Base-by-base conservation (phyloP, 2,113 vertebrate species). In the Pantherophis guttatus region DNA sequence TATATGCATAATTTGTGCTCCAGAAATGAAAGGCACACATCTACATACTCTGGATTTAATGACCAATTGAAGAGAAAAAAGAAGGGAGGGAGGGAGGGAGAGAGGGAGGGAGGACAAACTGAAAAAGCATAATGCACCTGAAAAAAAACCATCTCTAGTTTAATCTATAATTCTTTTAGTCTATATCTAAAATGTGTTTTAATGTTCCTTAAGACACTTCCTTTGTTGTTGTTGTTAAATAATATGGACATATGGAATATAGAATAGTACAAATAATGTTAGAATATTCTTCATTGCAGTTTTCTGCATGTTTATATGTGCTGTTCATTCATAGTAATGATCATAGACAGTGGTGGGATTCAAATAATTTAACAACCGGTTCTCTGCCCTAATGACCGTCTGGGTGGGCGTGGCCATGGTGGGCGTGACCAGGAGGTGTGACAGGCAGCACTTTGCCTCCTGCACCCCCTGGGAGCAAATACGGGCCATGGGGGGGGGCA, bases 231-330 rank as follows among this genome's bases (percentile, higher is more conserved):
- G 13, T 52, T 50, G 12, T 33, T 55, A 75, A 54, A 50, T 85
- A 24, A 39, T 33, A 85, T 57, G 33, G 21, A 8, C 39, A 44
- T 39, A 24, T 55, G 1, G 13, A 91, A 91, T 52, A n/a, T 90
- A 26, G 97, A 97, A 97, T 95, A 96, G 94, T 92, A 95, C 17
- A 59, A 91, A 53, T 1, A 92, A 26, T 13, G 33, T 55, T 52
- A 53, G 39, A 2, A 52, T 92, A 52, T 11, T 5, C 17, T 87
- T 10, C 24, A 87, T 52, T 48, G 8, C 11, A 48, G 10, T 58
- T 86, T 58, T 48, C 8, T 58, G 57, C 44, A 57, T 13, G 21
- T 50, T 59, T 86, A 8, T 86, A 55, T 53, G 39, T 11, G 21
- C 12, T 91, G 50, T 11, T 10, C 29, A 12, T 90, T 70, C 17